phyloP scores from a whole-genome alignment of 1,140 invertebrate genomes.

The Polypedilum vanderplanki region DNA sequence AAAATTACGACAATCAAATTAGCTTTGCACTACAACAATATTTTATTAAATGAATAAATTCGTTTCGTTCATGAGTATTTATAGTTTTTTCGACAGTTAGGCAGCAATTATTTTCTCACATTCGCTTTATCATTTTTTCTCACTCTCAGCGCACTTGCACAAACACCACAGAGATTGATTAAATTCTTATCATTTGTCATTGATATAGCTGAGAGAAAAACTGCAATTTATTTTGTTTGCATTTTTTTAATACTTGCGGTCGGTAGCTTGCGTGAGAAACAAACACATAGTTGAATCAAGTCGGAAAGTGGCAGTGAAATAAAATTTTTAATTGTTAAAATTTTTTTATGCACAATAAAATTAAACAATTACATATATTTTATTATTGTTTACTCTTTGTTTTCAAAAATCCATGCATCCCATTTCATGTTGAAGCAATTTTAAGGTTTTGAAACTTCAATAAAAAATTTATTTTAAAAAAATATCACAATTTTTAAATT shows the following conservation, averaged over 20 bases:
- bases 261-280: too few species aligned
- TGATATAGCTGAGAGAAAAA: background rate
- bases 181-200: slow-evolving; percentile 4
- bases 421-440: too few species aligned
- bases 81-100: background rate
- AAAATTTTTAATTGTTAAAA: too few species aligned
- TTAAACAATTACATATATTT: too few species aligned
- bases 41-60: background rate
- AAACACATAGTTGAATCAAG: too few species aligned
- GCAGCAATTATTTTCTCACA: background rate
- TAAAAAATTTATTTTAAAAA: too few species aligned
- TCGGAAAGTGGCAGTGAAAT: too few species aligned
- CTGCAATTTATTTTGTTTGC: slow-evolving; percentile 2
- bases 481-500: too few species aligned
- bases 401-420: too few species aligned
- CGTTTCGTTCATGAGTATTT: background rate
- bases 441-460: too few species aligned
- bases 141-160: background rate
- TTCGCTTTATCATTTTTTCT: background rate
- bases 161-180: background rate
- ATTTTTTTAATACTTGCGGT: background rate
- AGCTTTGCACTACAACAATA: background rate
- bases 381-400: too few species aligned
- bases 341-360: too few species aligned
- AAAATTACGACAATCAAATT: background rate